Evolutionary conservation across 2,888 invertebrate species (phyloP).

Genomic region (Actias luna): DNA sequence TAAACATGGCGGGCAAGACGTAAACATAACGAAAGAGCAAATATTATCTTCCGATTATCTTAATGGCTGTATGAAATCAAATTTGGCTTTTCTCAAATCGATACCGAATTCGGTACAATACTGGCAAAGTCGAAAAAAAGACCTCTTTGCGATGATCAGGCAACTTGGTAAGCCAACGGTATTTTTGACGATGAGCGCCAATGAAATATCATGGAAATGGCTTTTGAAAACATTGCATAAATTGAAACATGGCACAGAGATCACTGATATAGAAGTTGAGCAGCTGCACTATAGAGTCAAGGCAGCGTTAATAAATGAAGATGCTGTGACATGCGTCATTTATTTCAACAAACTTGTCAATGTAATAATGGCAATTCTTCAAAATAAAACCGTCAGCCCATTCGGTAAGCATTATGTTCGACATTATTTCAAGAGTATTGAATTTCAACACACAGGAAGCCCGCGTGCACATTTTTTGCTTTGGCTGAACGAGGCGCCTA

Average conservation of each 20-base stretch:
- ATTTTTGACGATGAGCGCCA: slow-evolving; percentile 36
- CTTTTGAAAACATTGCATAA: slow-evolving; percentile 21
- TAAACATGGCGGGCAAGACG: slow-evolving; percentile 31
- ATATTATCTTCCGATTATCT: slow-evolving; percentile 37
- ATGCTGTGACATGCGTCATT: slow-evolving; percentile 38
- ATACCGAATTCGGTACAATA: not conserved
- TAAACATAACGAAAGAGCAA: slow-evolving; percentile 35
- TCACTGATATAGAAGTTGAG: not conserved
- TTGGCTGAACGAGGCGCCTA: slow-evolving; percentile 49
- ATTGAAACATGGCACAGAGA: not conserved
- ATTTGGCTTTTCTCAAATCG: slow-evolving; percentile 33
- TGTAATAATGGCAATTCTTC: slow-evolving; percentile 33
- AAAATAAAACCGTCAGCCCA: slow-evolving; percentile 39
- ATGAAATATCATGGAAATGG: slow-evolving; percentile 37
- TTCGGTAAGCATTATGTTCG: slow-evolving; percentile 40
- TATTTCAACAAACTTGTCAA: slow-evolving; percentile 51
- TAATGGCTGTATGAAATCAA: slow-evolving; percentile 30
- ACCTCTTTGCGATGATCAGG: slow-evolving; percentile 45
- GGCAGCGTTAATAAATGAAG: slow-evolving; percentile 1
- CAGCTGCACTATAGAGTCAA: not conserved
- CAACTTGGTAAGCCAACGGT: slow-evolving; percentile 42
- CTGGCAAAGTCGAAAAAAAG: slow-evolving; percentile 29
- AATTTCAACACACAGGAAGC: slow-evolving; percentile 51
- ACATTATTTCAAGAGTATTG: slow-evolving; percentile 45
- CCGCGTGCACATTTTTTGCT: slow-evolving; percentile 45